Conservation (phyloP, 2,113 vertebrate species). For the Pelodiscus sinensis region DNA sequence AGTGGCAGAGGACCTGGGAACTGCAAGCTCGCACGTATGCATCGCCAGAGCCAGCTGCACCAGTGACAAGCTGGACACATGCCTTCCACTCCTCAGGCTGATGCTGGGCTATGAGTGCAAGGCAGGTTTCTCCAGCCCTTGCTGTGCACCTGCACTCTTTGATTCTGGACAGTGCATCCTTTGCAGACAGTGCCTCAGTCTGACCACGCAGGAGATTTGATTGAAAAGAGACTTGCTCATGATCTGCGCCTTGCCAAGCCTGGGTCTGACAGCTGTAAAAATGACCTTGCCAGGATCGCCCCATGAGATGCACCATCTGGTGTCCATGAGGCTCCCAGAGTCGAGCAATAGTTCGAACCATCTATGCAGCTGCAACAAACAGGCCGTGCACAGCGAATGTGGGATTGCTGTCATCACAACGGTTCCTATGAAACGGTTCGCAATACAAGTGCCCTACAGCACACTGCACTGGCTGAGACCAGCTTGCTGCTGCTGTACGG, state of each 20-base stretch:
- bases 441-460: background rate
- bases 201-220: fast-evolving
- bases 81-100: background rate
- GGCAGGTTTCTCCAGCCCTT: background rate
- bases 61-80: background rate
- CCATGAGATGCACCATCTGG: fast-evolving
- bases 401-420: background rate
- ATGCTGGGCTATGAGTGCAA: background rate
- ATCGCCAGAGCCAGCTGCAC: background rate
- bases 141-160: background rate
- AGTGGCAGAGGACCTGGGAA: background rate
- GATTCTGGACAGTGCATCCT: background rate
- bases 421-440: fast-evolving
- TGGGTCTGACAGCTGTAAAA: fast-evolving
- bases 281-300: background rate
- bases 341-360: background rate
- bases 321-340: background rate
- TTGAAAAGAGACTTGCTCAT: background rate
- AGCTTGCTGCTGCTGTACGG: fast-evolving
- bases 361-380: background rate
- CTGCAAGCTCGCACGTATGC: background rate
- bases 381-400: background rate
- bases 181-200: fast-evolving
- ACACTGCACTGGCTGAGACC: background rate
- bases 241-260: background rate